Base-by-base conservation (phyloP, 2,888 invertebrate species). In the Emmelina monodactyla region DNA sequence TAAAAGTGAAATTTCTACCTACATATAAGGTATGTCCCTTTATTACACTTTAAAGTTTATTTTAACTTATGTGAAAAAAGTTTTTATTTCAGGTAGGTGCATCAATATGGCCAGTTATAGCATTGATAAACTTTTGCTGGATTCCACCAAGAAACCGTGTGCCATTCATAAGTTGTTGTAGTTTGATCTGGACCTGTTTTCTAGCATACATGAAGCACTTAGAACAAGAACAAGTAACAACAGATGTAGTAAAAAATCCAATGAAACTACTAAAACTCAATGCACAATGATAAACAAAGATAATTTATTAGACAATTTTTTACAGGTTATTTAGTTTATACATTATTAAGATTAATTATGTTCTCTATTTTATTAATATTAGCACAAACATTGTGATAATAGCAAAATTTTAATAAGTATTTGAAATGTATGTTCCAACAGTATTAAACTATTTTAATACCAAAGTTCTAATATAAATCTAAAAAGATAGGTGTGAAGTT, bases 171-270 rank as follows among this genome's bases (percentile, higher is more conserved):
- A 89, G 89, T 52, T 58, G 85, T 19, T 89, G 89, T 58, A 90
- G 90, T 59, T 79, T 91, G 33, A 60, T 89, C 43, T 91, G 91
- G 91, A 89, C 90, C 3, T 86, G 87, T 47, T 91, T 90, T 56
- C 72, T 91, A 36, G 89, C 91, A 1, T 91, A 89, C 49, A 90
- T 91, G 89, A 91, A 91, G 62, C 85, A 89, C 44, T 50, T 71
- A 38, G 76, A 79, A 35, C 68, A 68, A 49, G 68, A 72, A 42
- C 45, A 60, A 32, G 46, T 72, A 11, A 37, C 51, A 35, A 40
- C 38, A 33, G 58, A 50, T 46, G n/a, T 47, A 34, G 45, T 41
- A 35, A 43, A 47, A 37, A 54, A 41, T 43, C 45, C 61, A 42
- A 47, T 58, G 25, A 37, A 51, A 37, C 35, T 64, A 15, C 25